Evolutionary conservation across 2,113 vertebrate genomes (phyloP).

Genomic region (Climacteris rufus): DNA sequence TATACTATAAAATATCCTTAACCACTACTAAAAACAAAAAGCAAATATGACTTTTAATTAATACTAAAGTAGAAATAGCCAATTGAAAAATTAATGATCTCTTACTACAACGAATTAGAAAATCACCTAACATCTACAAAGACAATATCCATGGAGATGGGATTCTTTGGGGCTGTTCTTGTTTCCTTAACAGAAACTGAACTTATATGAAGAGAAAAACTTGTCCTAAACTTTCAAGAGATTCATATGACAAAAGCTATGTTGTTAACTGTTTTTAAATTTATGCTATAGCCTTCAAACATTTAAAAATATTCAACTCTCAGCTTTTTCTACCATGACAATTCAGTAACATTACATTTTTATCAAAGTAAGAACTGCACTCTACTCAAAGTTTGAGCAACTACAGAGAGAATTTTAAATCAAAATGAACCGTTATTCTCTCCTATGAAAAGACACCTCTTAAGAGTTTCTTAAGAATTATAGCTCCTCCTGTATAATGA

Average conservation of each 20-base stretch:
- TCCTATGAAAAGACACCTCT: background rate
- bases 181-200: background rate
- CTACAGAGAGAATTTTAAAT: background rate
- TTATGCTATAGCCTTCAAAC: background rate
- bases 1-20: background rate
- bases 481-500: background rate
- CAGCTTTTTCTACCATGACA: background rate
- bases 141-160: background rate
- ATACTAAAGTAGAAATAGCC: background rate
- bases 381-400: background rate
- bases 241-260: background rate
- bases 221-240: background rate
- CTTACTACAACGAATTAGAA: background rate
- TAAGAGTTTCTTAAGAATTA: background rate
- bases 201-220: background rate
- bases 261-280: background rate
- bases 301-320: background rate
- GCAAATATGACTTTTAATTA: background rate
- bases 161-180: background rate
- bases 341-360: background rate
- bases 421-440: background rate
- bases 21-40: background rate
- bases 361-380: background rate
- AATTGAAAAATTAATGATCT: background rate
- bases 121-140: background rate